Evolutionary conservation across 2,113 vertebrate genomes (phyloP).

Genomic region (Pitta sordida): DNA sequence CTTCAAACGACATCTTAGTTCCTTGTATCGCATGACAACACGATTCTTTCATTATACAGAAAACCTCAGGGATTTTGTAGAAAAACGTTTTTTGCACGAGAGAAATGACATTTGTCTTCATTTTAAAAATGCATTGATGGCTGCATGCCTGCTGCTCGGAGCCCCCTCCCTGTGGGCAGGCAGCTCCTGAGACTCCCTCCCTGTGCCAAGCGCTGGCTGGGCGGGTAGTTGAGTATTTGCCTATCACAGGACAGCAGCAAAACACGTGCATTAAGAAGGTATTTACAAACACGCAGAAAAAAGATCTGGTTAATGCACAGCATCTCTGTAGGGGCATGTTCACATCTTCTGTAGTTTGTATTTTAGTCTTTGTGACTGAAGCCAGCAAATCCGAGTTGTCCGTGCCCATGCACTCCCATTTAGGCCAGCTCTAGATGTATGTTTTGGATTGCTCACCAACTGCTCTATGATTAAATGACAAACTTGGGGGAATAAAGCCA

Average conservation of each 20-base stretch:
- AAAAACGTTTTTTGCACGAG: background rate
- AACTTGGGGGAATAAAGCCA: background rate
- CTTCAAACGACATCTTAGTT: background rate
- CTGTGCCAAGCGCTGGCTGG: background rate
- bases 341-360: rapidly evolving
- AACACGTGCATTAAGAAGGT: background rate
- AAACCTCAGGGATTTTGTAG: background rate
- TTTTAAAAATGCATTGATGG: background rate
- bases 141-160: background rate
- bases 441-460: background rate
- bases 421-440: background rate
- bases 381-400: background rate
- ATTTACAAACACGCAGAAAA: background rate
- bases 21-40: background rate
- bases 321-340: rapidly evolving
- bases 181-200: background rate
- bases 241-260: background rate
- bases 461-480: background rate
- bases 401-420: background rate
- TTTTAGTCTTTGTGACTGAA: background rate
- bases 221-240: background rate
- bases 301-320: background rate
- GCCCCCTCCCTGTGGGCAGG: background rate
- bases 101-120: background rate
- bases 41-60: conserved; percentile 12